Evolutionary conservation across 2,113 vertebrate genomes (phyloP), one percentile per base, ranked within the genome.

Genomic region (Dicentrarchus labrax): DNA sequence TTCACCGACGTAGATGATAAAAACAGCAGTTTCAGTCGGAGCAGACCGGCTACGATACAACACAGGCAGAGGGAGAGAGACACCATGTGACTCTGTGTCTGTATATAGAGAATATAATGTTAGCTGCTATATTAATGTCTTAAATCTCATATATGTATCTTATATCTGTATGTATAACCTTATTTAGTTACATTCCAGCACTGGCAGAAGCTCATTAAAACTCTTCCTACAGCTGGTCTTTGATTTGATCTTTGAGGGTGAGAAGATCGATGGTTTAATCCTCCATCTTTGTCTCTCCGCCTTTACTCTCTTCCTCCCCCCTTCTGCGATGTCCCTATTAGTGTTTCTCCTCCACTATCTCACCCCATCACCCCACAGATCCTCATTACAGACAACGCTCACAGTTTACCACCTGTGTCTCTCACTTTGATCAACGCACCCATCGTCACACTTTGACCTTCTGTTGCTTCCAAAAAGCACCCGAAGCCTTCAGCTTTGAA

Each of bases 201-300:
- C 21, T 0, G 12, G 41, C 0, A 30, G 19, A 21, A 2, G n/a
- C 19, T 73, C 30, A 76, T 76, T 76, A 76, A 47, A 67, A 53
- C 66, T 0, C 21, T 2, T 41, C 57, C 45, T 59, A 2, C 45
- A 2, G 56, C 72, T 19, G 15, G 10, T 50, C 43, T 48, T 53
- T 8, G n/a, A 51, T 71, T 36, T 59, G 61, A 80, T 73, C 71
- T 53, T 8, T 13, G 69, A 81, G 21, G 16, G 45, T 15, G 72
- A 30, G 12, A 38, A 24, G 69, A 88, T 88, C 74, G 19, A 88
- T 86, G 5, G 21, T 59, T 50, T 76, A 72, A 82, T 86, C 64
- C 73, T 65, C 41, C 15, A 1, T 54, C 24, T 76, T 54, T 57
- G 57, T 50, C 76, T 66, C 62, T 9, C 64, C 21, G 8, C 1